Conservation (phyloP, 2,888 invertebrate species). For the Nebria salina region DNA sequence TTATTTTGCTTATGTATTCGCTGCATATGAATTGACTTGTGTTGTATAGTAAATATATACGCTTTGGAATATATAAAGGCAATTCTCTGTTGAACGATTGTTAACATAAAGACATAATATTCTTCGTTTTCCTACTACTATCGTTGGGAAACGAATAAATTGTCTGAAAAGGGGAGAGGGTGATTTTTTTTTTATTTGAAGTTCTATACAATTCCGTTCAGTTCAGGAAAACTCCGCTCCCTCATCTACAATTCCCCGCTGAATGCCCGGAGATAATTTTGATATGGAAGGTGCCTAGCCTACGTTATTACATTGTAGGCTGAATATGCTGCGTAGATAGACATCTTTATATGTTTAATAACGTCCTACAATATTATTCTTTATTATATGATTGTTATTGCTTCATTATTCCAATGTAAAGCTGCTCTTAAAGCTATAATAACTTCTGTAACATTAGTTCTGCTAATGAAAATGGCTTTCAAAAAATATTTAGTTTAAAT, state of each 20-base stretch:
- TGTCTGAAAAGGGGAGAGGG: constrained; percentile 36
- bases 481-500: too few relatives aligned
- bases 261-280: constrained; percentile 39
- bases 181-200: constrained; percentile 35
- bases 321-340: constrained; percentile 23
- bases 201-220: constrained; percentile 27
- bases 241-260: constrained; percentile 37
- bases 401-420: neutral
- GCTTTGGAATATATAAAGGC: neutral
- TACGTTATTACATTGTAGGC: neutral
- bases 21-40: neutral
- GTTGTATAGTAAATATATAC: neutral
- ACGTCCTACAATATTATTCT: neutral
- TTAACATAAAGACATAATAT: constrained; percentile 1
- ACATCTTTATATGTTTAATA: neutral
- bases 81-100: constrained; percentile 1
- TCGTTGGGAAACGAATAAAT: constrained; percentile 35
- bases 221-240: constrained; percentile 8
- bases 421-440: neutral
- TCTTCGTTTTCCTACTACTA: neutral
- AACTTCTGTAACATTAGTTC: neutral
- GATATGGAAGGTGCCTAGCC: constrained; percentile 26
- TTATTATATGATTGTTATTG: neutral
- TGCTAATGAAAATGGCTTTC: too few relatives aligned
- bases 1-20: neutral